Base-by-base conservation (phyloP, 1,140 invertebrate genomes). In the Cherax quadricarinatus region DNA sequence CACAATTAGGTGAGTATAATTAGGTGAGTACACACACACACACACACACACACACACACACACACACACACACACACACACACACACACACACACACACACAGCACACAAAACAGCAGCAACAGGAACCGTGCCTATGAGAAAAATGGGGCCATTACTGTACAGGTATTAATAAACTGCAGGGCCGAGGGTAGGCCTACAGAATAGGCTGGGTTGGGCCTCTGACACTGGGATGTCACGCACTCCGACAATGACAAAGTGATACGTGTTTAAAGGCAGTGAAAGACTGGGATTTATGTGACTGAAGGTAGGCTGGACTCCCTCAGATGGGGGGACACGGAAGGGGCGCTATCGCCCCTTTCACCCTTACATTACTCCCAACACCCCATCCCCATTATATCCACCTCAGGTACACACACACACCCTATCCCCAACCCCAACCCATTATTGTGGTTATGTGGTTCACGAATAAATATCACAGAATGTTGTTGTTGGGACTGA, bases 231-330 rank as follows among this genome's bases (percentile, higher is more conserved):
- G 88, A 90, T 90, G 88, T 81, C 88, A 84, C 88, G 48, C 49
- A n/a, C 66, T 21, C 79, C 41, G 88, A 90, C 88, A 75, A n/a
- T 84, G 88, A 90, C 88, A 83, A 84, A 90, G 88, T 90, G 88
- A 84, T 85, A 90, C 88, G 88, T 85, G 88, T 84, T 81, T 90
- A 90, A 41, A 57, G 88, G 88, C 82, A 89, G 88, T 89, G 88
- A 89, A 24, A 41, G 60, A 83, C 30, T 66, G 60, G 81, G 88
- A 90, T 90, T 90, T 90, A 90, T 84, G 88, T 83, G 88, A 49
- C 62, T 83, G n/a, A 73, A 83, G 80, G 88, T 83, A 73, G 62
- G 30, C 48, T 49, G 30, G 60, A 57, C 51, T 53, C 88, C n/a
- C 66, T 81, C 87, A 41, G 30, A 41, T 41, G 30, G 30, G 30